phyloP scores from a whole-genome alignment of 2,113 vertebrate species.

The Origma solitaria region DNA sequence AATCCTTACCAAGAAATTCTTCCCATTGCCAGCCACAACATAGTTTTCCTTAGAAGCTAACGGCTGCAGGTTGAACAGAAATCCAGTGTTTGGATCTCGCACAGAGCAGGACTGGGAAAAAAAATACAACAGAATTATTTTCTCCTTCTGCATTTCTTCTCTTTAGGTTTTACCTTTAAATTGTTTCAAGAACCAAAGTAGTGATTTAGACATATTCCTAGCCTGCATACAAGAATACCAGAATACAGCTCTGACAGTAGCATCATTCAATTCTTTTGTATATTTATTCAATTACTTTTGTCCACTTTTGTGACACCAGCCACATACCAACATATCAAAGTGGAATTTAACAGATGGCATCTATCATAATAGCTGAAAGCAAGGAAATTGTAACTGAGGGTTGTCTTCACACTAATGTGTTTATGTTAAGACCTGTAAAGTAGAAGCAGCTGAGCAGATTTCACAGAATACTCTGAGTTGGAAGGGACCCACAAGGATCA shows the following conservation, averaged over 20 bases:
- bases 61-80: slow-evolving; percentile 83
- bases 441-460: neutral
- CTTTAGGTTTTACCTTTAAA: neutral
- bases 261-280: neutral
- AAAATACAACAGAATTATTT: neutral
- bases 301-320: neutral
- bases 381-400: neutral
- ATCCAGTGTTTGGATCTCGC: slow-evolving; percentile 83
- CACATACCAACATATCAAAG: neutral
- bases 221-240: neutral
- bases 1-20: slow-evolving; percentile 78
- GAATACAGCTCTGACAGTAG: neutral
- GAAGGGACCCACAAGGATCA: neutral
- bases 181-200: neutral
- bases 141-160: neutral
- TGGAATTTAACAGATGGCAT: neutral
- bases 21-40: slow-evolving; percentile 67
- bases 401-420: neutral
- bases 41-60: slow-evolving; percentile 75
- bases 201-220: neutral
- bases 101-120: slow-evolving; percentile 79
- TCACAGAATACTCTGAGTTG: neutral
- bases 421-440: neutral
- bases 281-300: neutral
- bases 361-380: neutral